phyloP scores from a whole-genome alignment of 2,888 invertebrate species.

The Deroplatys truncata region DNA sequence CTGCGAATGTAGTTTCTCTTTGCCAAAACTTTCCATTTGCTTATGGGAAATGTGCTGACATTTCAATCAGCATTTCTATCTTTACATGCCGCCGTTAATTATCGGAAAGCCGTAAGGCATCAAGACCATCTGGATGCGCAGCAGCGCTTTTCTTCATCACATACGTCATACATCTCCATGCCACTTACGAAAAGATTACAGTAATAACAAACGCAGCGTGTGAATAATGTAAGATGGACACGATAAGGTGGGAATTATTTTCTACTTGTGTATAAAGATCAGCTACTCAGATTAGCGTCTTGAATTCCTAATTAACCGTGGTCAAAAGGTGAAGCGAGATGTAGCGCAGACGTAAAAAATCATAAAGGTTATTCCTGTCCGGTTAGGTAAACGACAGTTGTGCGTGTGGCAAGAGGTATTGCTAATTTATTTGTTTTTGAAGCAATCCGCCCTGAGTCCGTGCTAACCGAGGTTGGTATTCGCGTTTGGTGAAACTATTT shows the following conservation, averaged over 20 bases:
- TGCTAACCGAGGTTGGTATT: neutral
- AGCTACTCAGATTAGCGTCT: neutral
- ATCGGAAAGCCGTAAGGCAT: neutral
- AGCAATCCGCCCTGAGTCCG: neutral
- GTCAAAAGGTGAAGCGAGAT: neutral
- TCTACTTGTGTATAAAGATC: neutral
- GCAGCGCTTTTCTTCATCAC: neutral
- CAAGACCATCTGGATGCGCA: neutral
- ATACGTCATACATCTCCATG: neutral
- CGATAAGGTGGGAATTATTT: neutral
- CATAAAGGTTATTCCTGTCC: neutral
- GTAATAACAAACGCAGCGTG: neutral
- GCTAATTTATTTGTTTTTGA: neutral
- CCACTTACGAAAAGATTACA: neutral
- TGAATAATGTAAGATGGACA: neutral
- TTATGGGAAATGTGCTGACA: neutral
- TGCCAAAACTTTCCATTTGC: neutral
- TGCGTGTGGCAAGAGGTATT: neutral
- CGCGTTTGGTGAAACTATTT: too few relatives aligned
- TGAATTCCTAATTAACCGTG: neutral
- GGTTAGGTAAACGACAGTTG: neutral
- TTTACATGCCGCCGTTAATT: neutral
- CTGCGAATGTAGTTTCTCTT: neutral
- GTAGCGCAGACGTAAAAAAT: neutral
- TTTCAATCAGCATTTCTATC: neutral